Percentiles rank a stretch among this genome's conserved stretches.
phyloP scores from a whole-genome alignment of 2,888 invertebrate genomes.

The Caenorhabditis sp. region DNA sequence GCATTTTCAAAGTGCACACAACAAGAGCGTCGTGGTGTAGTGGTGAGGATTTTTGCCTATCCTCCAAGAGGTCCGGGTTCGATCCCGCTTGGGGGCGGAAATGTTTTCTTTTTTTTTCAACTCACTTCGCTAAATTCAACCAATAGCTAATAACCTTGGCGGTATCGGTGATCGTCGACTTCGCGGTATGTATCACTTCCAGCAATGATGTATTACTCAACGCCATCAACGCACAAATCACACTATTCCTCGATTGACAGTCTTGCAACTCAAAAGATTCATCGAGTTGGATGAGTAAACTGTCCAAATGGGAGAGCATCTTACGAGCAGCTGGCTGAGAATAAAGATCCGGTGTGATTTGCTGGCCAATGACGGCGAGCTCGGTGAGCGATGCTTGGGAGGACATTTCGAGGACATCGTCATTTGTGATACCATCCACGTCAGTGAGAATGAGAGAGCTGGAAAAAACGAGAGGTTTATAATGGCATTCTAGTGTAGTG shows the following conservation, averaged over 20 bases:
- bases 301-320: conserved; percentile 15
- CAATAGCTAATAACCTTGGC: conserved; percentile 33
- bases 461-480: conserved; percentile 3
- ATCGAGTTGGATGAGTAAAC: conserved; percentile 28
- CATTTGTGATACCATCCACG: conserved; percentile 16
- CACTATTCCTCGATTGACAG: neutral
- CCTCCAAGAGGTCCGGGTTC: no score
- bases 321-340: conserved; percentile 14
- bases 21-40: no score
- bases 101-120: no score
- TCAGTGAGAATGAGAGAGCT: conserved; percentile 38
- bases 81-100: no score
- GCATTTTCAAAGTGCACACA: no score
- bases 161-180: conserved; percentile 11
- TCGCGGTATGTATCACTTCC: conserved; percentile 13
- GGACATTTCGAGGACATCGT: conserved; percentile 17
- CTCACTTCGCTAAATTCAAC: conserved; percentile 27
- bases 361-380: conserved; percentile 28
- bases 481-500: neutral
- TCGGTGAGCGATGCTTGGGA: conserved; percentile 12
- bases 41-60: no score
- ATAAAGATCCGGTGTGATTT: conserved; percentile 18
- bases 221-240: neutral
- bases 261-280: conserved; percentile 6
- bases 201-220: neutral